phyloP scores from a whole-genome alignment of 2,888 invertebrate species.

The Crocallis elinguaria region DNA sequence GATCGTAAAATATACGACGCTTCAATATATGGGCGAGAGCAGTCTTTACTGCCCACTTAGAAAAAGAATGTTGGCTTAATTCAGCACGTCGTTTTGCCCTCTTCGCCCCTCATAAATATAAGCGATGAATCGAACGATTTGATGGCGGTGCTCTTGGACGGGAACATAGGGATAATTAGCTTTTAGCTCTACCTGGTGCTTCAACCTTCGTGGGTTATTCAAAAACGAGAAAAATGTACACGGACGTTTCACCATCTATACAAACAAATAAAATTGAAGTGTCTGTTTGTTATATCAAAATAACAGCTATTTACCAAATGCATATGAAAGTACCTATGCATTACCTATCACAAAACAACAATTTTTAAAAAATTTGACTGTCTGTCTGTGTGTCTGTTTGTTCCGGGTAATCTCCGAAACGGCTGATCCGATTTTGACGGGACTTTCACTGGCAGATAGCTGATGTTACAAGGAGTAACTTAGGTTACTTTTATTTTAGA shows the following conservation, averaged over 20 bases:
- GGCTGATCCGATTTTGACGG: too few species aligned
- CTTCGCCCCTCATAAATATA: constrained; percentile 66
- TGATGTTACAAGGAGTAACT: too few species aligned
- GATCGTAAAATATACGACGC: constrained; percentile 82
- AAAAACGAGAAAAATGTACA: constrained; percentile 25
- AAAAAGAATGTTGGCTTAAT: constrained; percentile 82
- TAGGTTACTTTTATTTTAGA: too few species aligned
- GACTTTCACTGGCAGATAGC: too few species aligned
- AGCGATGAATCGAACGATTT: constrained; percentile 73
- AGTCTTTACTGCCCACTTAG: constrained; percentile 79
- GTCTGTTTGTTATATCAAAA: background rate
- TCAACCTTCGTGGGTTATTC: constrained; percentile 36
- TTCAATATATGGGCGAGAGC: constrained; percentile 74
- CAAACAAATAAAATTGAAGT: too few species aligned
- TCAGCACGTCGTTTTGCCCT: constrained; percentile 71
- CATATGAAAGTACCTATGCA: too few species aligned
- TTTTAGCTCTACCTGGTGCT: constrained; percentile 48
- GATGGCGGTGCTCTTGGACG: constrained; percentile 66
- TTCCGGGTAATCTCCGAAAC: too few species aligned
- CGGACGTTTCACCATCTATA: background rate
- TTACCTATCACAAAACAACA: too few species aligned
- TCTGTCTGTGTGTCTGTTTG: too few species aligned
- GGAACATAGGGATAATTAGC: constrained; percentile 68
- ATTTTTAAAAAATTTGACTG: too few species aligned
- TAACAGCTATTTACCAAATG: too few species aligned